Conservation (phyloP, 2,888 invertebrate species). For the Zonitis immaculata region DNA sequence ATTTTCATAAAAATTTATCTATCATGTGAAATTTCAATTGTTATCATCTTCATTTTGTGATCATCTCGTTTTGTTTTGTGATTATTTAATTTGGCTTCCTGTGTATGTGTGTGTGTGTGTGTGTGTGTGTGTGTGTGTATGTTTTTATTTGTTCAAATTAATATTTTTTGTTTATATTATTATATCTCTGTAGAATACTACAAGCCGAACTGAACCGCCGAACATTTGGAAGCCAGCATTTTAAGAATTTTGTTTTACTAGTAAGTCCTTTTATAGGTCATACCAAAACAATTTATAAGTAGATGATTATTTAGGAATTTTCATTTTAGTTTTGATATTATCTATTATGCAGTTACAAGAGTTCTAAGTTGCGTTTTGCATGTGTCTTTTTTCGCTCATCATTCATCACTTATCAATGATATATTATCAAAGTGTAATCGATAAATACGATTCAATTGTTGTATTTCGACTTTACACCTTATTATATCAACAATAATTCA, state of each 20-base stretch:
- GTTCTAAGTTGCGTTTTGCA: constrained; percentile 1
- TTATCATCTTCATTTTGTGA: constrained; percentile 5
- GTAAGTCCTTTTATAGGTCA: constrained; percentile 12
- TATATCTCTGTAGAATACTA: constrained; percentile 25
- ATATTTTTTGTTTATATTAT: constrained; percentile 16
- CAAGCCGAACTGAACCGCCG: constrained; percentile 33
- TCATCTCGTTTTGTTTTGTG: too few relatives aligned
- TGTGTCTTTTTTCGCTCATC: not conserved
- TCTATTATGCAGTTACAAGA: not conserved
- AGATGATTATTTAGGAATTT: too few relatives aligned
- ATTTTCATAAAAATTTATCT: constrained; percentile 12
- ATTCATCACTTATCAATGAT: not conserved
- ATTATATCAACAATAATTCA: not conserved
- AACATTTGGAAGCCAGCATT: constrained; percentile 41
- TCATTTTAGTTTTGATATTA: too few relatives aligned
- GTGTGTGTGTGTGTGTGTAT: constrained; percentile 8
- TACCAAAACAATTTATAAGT: too few relatives aligned
- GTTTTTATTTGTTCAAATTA: constrained; percentile 7
- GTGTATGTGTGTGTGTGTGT: not conserved
- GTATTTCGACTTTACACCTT: not conserved
- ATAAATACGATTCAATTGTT: not conserved
- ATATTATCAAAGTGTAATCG: not conserved
- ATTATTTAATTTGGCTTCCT: not conserved
- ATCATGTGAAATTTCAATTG: not conserved
- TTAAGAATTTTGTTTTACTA: constrained; percentile 21